phyloP scores from a whole-genome alignment of 2,797 vertebrate genomes.

The Huso huso region DNA sequence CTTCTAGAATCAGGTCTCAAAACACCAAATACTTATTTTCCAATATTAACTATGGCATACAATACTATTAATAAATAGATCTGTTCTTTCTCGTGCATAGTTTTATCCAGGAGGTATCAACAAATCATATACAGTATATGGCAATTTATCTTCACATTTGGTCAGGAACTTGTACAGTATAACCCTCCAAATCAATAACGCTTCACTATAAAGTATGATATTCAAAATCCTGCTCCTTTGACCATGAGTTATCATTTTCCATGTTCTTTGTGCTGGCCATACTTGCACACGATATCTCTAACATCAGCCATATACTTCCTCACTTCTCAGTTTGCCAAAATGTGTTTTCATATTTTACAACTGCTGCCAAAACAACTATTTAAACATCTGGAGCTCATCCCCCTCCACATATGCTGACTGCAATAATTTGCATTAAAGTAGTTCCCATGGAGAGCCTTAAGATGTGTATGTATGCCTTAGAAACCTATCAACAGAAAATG shows the following conservation, averaged over 20 bases:
- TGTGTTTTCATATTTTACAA: conserved; percentile 52
- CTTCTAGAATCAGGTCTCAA: too few relatives aligned
- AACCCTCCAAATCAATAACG: too few relatives aligned
- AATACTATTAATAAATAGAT: too few relatives aligned
- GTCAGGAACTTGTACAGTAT: too few relatives aligned
- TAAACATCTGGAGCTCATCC: conserved; percentile 83
- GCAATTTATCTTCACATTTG: too few relatives aligned
- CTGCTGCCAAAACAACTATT: conserved; percentile 65
- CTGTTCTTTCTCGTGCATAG: too few relatives aligned
- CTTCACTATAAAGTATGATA: too few relatives aligned
- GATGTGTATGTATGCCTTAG: conserved; percentile 27
- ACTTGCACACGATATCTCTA: conserved; percentile 23
- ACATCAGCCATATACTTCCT: conserved; percentile 37
- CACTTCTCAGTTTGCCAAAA: conserved; percentile 40
- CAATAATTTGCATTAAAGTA: conserved; percentile 48
- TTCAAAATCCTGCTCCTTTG: too few relatives aligned
- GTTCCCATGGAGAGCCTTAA: conserved; percentile 49
- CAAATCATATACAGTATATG: too few relatives aligned
- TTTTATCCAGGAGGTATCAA: too few relatives aligned
- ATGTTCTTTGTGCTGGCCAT: conserved; percentile 18
- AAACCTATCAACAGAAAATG: conserved; percentile 26
- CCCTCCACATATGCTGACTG: conserved; percentile 47
- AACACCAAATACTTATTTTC: too few relatives aligned
- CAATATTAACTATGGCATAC: too few relatives aligned
- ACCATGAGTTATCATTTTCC: conserved; percentile 16